Evolutionary conservation across 2,888 invertebrate genomes (phyloP).

Genomic region (Alsophila aescularia): DNA sequence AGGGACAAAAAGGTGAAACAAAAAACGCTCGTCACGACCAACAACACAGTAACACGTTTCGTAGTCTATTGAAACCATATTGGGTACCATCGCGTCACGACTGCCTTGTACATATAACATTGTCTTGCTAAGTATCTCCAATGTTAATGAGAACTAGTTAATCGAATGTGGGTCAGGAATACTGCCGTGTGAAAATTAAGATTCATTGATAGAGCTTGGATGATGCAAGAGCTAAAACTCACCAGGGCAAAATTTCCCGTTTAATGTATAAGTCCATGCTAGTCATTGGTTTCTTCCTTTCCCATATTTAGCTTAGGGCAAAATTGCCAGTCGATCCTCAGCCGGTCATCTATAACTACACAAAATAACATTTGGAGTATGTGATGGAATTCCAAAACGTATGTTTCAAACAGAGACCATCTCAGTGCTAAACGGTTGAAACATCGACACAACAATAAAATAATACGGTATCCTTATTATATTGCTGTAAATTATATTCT

Average conservation of each 20-base stretch:
- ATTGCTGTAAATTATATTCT: no score
- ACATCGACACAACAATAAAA: no score
- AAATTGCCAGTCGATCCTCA: no score
- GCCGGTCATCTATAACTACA: no score
- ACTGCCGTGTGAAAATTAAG: constrained; percentile 45
- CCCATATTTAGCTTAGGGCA: no score
- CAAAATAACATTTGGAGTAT: no score
- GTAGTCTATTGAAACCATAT: constrained; percentile 38
- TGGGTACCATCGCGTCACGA: constrained; percentile 37
- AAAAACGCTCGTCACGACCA: constrained; percentile 41
- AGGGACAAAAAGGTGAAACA: constrained; percentile 58
- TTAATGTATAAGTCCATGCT: no score
- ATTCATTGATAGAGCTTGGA: constrained; percentile 29
- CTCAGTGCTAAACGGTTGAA: no score
- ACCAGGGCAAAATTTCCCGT: constrained; percentile 20
- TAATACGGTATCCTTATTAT: no score
- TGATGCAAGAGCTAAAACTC: constrained; percentile 24
- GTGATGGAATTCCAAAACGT: no score
- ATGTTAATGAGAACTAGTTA: constrained; percentile 38
- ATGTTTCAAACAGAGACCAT: no score
- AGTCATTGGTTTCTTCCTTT: no score
- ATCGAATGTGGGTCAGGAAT: constrained; percentile 37
- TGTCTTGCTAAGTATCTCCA: constrained; percentile 38
- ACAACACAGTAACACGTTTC: constrained; percentile 30
- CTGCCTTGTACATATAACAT: constrained; percentile 37